These are phyloP conservation scores for Mechanitis mazaeus DNA, from an alignment of 2,888 invertebrate genomes.

Conservation along the genomic window DNA sequence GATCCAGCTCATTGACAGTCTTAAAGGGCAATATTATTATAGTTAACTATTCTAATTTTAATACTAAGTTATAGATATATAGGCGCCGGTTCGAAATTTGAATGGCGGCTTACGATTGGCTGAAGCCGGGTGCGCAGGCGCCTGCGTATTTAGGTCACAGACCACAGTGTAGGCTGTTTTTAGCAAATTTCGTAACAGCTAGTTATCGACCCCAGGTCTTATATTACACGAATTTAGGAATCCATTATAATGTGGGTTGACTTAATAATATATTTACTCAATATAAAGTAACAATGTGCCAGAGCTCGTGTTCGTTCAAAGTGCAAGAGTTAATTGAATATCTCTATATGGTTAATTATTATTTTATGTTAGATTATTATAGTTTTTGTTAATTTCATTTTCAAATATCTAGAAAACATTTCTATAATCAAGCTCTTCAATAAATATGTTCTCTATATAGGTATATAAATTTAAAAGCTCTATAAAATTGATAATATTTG, in stretches of 20 bases:
- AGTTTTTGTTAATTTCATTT: slow-evolving; percentile 9
- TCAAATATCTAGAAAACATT: background rate
- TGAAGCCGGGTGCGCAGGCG: slow-evolving; percentile 62
- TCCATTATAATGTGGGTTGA: slow-evolving; percentile 27
- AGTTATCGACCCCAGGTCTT: slow-evolving; percentile 25
- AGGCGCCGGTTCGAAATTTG: slow-evolving; percentile 66
- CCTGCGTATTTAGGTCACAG: slow-evolving; percentile 67
- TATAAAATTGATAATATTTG: background rate
- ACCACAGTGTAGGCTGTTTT: slow-evolving; percentile 69
- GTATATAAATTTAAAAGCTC: background rate
- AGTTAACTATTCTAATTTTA: slow-evolving; percentile 52
- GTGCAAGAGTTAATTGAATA: slow-evolving; percentile 2
- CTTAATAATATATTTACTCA: slow-evolving; percentile 19
- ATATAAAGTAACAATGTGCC: slow-evolving; percentile 15
- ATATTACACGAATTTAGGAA: slow-evolving; percentile 26
- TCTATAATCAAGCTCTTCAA: background rate
- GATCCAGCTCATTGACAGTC: slow-evolving; percentile 17
- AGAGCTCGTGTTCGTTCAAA: background rate
- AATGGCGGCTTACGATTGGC: slow-evolving; percentile 66
- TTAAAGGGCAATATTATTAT: slow-evolving; percentile 56
- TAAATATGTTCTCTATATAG: background rate
- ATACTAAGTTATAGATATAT: slow-evolving; percentile 43
- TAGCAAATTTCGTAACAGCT: slow-evolving; percentile 51
- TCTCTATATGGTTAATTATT: slow-evolving; percentile 15
- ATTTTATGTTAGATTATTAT: slow-evolving; percentile 10